phyloP scores from a whole-genome alignment of 2,113 vertebrate species.

The Notechis scutatus region DNA sequence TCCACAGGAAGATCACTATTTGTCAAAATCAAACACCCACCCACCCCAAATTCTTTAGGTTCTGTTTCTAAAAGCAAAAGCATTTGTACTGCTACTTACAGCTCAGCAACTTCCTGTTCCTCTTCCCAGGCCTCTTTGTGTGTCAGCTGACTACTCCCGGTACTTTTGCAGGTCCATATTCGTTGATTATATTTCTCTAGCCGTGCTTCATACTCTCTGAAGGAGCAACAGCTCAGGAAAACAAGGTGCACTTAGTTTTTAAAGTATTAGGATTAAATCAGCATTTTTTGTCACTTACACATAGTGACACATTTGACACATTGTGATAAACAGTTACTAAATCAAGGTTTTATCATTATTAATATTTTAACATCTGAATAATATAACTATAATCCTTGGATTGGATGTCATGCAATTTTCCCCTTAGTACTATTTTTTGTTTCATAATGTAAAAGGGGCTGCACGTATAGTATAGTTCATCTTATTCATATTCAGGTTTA shows the following conservation, averaged over 20 bases:
- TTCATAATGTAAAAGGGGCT: background rate
- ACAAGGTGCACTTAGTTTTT: slow-evolving; percentile 38
- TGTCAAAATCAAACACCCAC: background rate
- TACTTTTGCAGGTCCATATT: slow-evolving; percentile 98
- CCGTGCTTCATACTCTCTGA: slow-evolving; percentile 92
- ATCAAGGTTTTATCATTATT: background rate
- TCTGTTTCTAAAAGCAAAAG: rapidly evolving
- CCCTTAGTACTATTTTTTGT: background rate
- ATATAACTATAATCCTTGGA: background rate
- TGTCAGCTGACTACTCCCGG: slow-evolving; percentile 93
- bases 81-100: slow-evolving; percentile 79
- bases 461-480: background rate
- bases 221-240: slow-evolving; percentile 77
- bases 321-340: background rate
- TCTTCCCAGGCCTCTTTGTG: slow-evolving; percentile 99
- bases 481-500: background rate
- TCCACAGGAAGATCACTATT: background rate
- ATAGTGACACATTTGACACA: background rate
- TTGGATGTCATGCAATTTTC: background rate
- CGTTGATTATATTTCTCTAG: slow-evolving; percentile 85
- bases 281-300: background rate
- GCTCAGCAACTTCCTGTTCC: slow-evolving; percentile 96
- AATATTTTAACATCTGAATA: background rate
- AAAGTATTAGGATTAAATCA: background rate
- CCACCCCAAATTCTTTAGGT: background rate